A percentile compares a stretch with the other conserved stretches of the same genome.
Conservation (phyloP, 1,140 invertebrate species). For the Thalassaphorura encarpata region DNA sequence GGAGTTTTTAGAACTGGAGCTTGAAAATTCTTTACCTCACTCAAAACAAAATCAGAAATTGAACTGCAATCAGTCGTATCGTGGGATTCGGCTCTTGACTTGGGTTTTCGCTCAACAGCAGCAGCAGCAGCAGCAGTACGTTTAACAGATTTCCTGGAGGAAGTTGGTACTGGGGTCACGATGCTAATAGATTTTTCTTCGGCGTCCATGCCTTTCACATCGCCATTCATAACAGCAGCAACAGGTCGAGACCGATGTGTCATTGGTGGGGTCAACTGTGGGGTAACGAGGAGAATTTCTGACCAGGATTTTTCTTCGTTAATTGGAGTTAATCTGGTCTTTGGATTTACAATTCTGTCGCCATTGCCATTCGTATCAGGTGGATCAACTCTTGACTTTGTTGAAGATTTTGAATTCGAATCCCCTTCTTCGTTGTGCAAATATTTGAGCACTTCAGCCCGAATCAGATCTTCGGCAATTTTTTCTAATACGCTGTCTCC, state of each 20-base stretch:
- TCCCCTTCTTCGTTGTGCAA: neutral
- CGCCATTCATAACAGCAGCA: neutral
- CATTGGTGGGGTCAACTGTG: slow-evolving; percentile 10
- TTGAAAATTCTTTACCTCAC: neutral
- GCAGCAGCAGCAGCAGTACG: neutral
- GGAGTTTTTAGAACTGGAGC: neutral
- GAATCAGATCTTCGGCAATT: slow-evolving; percentile 19
- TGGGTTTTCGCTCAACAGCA: neutral
- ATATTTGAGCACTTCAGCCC: slow-evolving; percentile 12
- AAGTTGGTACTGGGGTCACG: neutral
- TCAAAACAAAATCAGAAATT: slow-evolving; percentile 18
- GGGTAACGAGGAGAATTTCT: slow-evolving; percentile 4
- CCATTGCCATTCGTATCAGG: neutral
- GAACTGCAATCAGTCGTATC: slow-evolving; percentile 17
- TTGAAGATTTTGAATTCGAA: no score
- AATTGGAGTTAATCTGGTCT: neutral
- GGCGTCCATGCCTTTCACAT: neutral
- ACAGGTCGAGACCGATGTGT: neutral
- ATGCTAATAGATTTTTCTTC: neutral
- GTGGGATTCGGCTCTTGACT: neutral
- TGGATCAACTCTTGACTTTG: neutral
- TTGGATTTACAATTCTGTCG: neutral
- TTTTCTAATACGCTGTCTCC: slow-evolving; percentile 11
- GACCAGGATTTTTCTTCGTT: slow-evolving; percentile 4
- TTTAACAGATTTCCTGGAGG: neutral